Conservation (phyloP, 2,113 vertebrate species). For the Psittacula cyanocephala region DNA sequence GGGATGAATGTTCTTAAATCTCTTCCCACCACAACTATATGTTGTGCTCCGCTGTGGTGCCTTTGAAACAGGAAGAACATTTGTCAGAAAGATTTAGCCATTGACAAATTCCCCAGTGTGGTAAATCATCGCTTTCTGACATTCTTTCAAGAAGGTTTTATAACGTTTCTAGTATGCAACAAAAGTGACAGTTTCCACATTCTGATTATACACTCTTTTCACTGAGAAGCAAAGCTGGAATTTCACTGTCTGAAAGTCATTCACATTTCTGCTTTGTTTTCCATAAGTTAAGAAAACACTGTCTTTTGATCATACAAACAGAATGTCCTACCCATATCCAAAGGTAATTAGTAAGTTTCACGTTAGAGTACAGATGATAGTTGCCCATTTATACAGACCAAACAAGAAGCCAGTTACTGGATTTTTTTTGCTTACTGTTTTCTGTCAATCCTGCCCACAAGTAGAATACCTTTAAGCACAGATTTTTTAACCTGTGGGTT, state of each 20-base stretch:
- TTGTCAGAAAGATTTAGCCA: constrained; percentile 3
- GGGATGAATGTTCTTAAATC: constrained; percentile 14
- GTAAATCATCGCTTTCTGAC: constrained; percentile 42
- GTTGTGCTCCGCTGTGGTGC: background rate
- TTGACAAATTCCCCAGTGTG: constrained; percentile 22
- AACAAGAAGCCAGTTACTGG: background rate
- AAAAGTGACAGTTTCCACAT: constrained; percentile 20
- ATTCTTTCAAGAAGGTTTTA: constrained; percentile 30
- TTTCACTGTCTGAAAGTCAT: background rate
- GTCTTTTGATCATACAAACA: background rate
- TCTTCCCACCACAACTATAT: background rate
- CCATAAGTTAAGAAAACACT: background rate
- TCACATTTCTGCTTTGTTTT: background rate
- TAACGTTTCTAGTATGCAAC: background rate
- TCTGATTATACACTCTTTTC: background rate
- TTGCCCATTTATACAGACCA: background rate
- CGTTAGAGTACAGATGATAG: background rate
- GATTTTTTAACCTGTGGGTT: background rate
- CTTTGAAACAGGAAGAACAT: constrained; percentile 13
- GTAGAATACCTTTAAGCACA: background rate
- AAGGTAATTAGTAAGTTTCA: background rate
- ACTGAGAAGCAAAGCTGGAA: background rate
- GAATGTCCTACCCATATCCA: background rate
- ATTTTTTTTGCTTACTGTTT: background rate
- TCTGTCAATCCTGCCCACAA: background rate